Evolutionary conservation across 2,888 invertebrate species (phyloP), one percentile per base, ranked within the genome.

Genomic region (Caenorhabditis zanzibari): DNA sequence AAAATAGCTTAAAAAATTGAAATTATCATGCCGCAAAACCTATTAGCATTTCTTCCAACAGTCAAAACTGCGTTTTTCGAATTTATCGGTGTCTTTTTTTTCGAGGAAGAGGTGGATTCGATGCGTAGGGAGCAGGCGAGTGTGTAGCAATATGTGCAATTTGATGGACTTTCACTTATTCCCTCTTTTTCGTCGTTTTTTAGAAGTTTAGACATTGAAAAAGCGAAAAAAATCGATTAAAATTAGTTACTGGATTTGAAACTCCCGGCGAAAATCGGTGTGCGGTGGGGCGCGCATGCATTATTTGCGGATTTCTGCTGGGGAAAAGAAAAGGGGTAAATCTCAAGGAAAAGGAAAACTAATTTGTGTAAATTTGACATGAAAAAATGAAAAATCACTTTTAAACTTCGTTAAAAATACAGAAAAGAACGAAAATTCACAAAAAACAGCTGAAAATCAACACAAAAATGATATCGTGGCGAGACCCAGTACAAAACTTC

Each of bases 121-220:
- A 89, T 81, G 9, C 79, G 66, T 1, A 89, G 41, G 0, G 86
- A 82, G 63, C 89, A 88, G 54, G 88, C 84, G 56, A 89, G 68
- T 14, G 84, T 64, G 58, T 88, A 88, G 41, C 87, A 87, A 71
- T 88, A 87, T 32, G 79, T 85, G 56, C 86, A 85, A 28, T 80
- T 85, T 22, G 88, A 85, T 12, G 86, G 86, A 56, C 83, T 84
- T n/a, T 85, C 56, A 52, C 79, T 79, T 5, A 79, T 26, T 22
- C 44, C 63, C 0, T 24, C 47, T n/a, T 79, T 63, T 71, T 71
- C 71, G 3, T 56, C 35, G 41, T 54, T 79, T 54, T 49, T 4
- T 9, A 64, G 63, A 7, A 16, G 28, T 63, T 68, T 61, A 38
- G 26, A 52, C 73, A 73, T 73, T 24, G 14, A 35, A 66, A 52